Percentiles rank a stretch among this genome's conserved stretches.
These are phyloP conservation scores for Eristalis tenax DNA, from an alignment of 2,888 invertebrate genomes.

Conservation along the genomic window DNA sequence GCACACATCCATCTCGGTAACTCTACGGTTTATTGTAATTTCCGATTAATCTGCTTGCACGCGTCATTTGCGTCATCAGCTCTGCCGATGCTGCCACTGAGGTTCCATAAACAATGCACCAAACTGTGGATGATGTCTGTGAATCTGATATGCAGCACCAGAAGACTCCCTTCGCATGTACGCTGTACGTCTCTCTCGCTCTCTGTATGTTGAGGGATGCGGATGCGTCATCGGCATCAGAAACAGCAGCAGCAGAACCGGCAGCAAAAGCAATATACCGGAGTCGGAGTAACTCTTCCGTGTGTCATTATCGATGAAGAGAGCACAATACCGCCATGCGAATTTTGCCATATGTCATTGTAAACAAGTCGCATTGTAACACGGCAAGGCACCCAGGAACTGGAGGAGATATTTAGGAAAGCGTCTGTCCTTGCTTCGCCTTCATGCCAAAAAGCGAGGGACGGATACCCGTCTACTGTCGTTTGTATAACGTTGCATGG, in stretches of 20 bases:
- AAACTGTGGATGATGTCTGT: slow-evolving; percentile 48
- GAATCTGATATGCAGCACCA: slow-evolving; percentile 11
- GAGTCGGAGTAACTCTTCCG: slow-evolving; percentile 62
- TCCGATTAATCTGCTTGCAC: slow-evolving; percentile 71
- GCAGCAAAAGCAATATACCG: slow-evolving; percentile 41
- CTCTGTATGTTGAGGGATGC: slow-evolving; percentile 15
- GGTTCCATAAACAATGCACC: slow-evolving; percentile 68
- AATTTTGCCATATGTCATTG: slow-evolving; percentile 71
- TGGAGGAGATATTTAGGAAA: slow-evolving; percentile 35
- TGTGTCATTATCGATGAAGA: slow-evolving; percentile 67
- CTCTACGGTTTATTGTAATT: slow-evolving; percentile 69
- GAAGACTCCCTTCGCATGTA: not conserved
- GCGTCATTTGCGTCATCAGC: slow-evolving; percentile 71
- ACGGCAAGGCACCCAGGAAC: slow-evolving; percentile 38
- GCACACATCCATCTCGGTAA: slow-evolving; percentile 43
- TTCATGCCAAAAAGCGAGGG: slow-evolving; percentile 22
- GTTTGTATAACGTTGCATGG: slow-evolving; percentile 23
- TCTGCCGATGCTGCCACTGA: slow-evolving; percentile 62
- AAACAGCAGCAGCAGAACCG: slow-evolving; percentile 20
- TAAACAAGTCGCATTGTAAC: slow-evolving; percentile 67
- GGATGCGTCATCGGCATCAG: slow-evolving; percentile 50
- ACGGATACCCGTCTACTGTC: slow-evolving; percentile 11
- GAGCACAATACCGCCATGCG: slow-evolving; percentile 68
- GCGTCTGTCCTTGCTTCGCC: slow-evolving; percentile 54
- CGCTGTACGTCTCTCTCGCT: not conserved